phyloP scores from a whole-genome alignment of 2,113 vertebrate species.

The Gulo gulo region DNA sequence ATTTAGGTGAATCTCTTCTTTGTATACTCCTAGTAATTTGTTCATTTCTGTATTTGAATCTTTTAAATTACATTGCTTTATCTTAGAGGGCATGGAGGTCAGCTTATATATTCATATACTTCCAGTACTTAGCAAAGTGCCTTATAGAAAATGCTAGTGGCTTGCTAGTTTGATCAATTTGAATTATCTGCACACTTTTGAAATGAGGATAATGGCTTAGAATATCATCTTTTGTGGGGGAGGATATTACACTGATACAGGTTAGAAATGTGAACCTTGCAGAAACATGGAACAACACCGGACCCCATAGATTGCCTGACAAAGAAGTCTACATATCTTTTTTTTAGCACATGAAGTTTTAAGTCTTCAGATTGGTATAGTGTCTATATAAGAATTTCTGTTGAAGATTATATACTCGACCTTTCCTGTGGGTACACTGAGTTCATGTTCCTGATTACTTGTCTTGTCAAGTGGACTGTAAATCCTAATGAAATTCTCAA shows the following conservation, averaged over 20 bases:
- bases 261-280: background rate
- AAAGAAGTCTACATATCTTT: background rate
- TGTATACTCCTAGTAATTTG: background rate
- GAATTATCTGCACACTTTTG: background rate
- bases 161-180: background rate
- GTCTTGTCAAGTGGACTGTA: background rate
- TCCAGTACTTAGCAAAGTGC: background rate
- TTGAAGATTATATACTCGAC: background rate
- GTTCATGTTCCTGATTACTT: background rate
- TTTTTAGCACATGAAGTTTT: background rate
- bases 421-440: background rate
- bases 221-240: background rate
- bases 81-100: background rate
- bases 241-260: background rate
- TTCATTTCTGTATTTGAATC: background rate
- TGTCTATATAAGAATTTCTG: background rate
- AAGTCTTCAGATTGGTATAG: background rate
- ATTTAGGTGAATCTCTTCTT: background rate
- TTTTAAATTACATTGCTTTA: background rate
- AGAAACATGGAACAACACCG: background rate
- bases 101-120: background rate
- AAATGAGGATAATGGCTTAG: background rate
- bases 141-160: background rate
- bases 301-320: background rate
- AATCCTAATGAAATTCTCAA: background rate